Evolutionary conservation across 37 sponge, comb jelly and placozoan species (phyloP), one percentile per base, ranked within the genome.

Genomic region (Eunapius fragilis): DNA sequence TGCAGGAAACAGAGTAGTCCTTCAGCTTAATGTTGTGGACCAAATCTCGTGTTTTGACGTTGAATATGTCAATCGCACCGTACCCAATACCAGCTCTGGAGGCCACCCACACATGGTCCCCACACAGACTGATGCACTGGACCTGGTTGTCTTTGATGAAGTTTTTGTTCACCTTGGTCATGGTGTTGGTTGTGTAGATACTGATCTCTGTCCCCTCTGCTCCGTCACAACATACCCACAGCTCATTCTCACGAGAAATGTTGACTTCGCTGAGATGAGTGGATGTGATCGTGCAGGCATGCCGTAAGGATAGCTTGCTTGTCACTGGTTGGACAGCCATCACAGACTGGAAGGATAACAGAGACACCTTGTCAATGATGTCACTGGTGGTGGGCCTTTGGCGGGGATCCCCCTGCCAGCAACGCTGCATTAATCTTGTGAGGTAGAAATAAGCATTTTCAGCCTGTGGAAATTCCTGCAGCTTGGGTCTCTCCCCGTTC

Each of bases 321-420:
- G 72, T 81, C 27, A 90, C 75, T 0, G 92, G 85, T n/a, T 71
- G 32, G 9, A 94, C 83, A 10, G 77, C 80, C 91, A 94, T 94
- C n/a, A 88, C 35, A 0, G 82, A 80, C 89, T 94, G 91, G 67
- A 82, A 76, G 41, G 78, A 24, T 0, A 85, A 33, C 0, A 31
- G 67, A 35, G 75, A 78, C 25, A 94, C n/a, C 17, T 79, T 28
- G 36, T 80, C 67, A 12, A 87, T 84, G 37, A 90, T 85, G 2
- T 80, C 70, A 35, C 80, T 45, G 13, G 92, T 85, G 0, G 67
- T 35, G 1, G 91, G 89, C 22, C 96, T 86, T 36, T 86, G 78
- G 33, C 73, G 37, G 22, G 95, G 94, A 71, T 89, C 84, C 24
- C 90, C 89, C 47, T 89, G 84, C 97, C 97, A 96, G 37, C 95